Conservation (phyloP, 2,113 vertebrate genomes). For the Spea bombifrons region DNA sequence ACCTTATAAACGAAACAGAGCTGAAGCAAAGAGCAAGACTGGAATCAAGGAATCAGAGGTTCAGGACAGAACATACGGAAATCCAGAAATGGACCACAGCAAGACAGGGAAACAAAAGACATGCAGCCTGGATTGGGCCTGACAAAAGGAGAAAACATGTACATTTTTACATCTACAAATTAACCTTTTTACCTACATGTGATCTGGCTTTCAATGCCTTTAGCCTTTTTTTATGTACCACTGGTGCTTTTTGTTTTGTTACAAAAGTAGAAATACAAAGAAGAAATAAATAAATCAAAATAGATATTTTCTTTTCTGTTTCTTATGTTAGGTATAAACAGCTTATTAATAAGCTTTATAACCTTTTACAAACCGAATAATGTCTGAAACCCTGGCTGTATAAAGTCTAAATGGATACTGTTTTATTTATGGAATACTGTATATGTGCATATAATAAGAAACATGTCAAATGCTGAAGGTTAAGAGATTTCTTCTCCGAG, state of each 20-base stretch:
- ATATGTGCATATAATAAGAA: slow-evolving; percentile 52
- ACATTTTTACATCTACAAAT: slow-evolving; percentile 58
- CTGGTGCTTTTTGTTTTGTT: slow-evolving; percentile 29
- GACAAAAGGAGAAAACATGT: slow-evolving; percentile 49
- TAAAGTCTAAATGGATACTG: slow-evolving; percentile 55
- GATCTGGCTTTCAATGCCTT: slow-evolving; percentile 12
- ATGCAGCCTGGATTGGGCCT: too few species aligned
- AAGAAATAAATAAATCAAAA: slow-evolving; percentile 44
- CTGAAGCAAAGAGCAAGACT: too few species aligned
- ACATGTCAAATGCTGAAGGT: slow-evolving; percentile 48
- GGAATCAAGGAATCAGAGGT: too few species aligned
- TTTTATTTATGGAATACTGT: slow-evolving; percentile 48
- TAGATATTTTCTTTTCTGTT: slow-evolving; percentile 42
- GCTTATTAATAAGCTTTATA: slow-evolving; percentile 64
- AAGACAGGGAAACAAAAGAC: too few species aligned
- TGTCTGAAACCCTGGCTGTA: slow-evolving; percentile 57
- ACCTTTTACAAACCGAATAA: slow-evolving; percentile 56
- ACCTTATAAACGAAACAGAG: too few species aligned
- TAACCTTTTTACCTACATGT: slow-evolving; percentile 56
- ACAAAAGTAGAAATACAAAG: slow-evolving; percentile 33
- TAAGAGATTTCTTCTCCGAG: slow-evolving; percentile 17
- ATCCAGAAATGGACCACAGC: too few species aligned
- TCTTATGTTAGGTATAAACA: slow-evolving; percentile 50
- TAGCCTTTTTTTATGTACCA: slow-evolving; percentile 24
- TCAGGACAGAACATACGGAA: too few species aligned